Evolutionary conservation across 2,797 vertebrate genomes (phyloP), one percentile per base, ranked within the genome.

Genomic region (Sphenopsis melanotis): DNA sequence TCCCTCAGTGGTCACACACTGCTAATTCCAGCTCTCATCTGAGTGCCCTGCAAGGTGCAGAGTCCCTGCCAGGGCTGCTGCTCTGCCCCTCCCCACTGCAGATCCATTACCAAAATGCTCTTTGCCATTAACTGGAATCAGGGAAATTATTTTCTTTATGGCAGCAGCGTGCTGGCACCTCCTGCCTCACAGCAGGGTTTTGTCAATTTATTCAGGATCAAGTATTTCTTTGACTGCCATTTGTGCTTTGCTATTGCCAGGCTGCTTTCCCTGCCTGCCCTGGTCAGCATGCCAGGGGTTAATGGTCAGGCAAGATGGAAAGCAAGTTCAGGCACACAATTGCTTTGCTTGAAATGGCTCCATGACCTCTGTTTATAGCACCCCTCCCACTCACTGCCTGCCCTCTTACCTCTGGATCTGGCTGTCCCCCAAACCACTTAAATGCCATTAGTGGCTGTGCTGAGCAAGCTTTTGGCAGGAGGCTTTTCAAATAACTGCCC

Each of bases 401-500:
- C 85, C 79, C 87, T 95, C 92, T 92, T 83, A 75, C 89, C 79
- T 93, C 84, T 83, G 68, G 27, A 37, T 65, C 72, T 94, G 94
- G 91, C 90, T 36, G 29, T 44, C 63, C 78, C 87, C 87, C 96
- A 96, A 89, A 75, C 84, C 82, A 77, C 92, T 94, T 78, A 83
- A 56, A 83, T 5, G 12, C 89, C 94, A 92, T 95, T 94, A 91
- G 84, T 75, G 69, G 76, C 93, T 71, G 68, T 75, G 68, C 93
- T 95, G 93, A 93, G 92, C 89, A 77, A 92, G 91, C 89, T 93
- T 68, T 89, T 89, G 50, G 89, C 90, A 85, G 79, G 68, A 92
- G 56, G 63, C 60, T 87, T 86, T 56, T 55, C 64, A 92, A 95
- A 71, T 85, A 80, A 93, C 93, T 87, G 79, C 23, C 84, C 57